Percentiles rank a stretch among this genome's conserved stretches.
Conservation (phyloP, 2,888 invertebrate species). For the Hypolimnas misippus region DNA sequence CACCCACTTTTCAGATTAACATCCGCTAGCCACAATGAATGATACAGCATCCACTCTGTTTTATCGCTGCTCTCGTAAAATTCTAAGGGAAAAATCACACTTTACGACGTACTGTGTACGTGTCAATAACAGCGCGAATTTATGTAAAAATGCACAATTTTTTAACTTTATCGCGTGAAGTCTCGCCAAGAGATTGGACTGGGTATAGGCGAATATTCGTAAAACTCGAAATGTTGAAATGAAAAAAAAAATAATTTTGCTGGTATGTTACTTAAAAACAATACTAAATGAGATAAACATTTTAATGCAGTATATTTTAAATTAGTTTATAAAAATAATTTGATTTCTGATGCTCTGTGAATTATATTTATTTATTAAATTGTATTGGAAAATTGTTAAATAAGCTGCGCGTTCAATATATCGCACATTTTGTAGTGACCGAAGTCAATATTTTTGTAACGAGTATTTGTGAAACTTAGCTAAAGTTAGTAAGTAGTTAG, state of each 20-base stretch:
- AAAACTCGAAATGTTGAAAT: not conserved
- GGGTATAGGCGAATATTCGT: not conserved
- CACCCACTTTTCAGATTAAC: constrained; percentile 22
- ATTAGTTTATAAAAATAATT: no score
- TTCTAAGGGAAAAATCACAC: constrained; percentile 28
- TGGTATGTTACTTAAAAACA: not conserved
- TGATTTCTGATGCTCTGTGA: no score
- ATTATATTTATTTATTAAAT: no score
- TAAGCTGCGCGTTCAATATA: no score
- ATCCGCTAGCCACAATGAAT: constrained; percentile 22
- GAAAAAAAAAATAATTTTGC: no score
- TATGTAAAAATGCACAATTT: constrained; percentile 20
- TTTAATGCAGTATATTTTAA: no score
- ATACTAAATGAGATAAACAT: not conserved
- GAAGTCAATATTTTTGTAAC: no score
- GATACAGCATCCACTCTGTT: constrained; percentile 16
- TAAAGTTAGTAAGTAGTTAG: no score
- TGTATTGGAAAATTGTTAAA: no score
- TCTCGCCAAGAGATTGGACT: constrained; percentile 12
- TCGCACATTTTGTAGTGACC: no score
- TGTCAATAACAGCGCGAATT: constrained; percentile 32
- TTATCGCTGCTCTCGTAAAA: constrained; percentile 18
- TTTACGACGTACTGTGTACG: constrained; percentile 35
- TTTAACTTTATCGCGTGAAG: constrained; percentile 15
- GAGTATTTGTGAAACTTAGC: no score